A percentile compares a stretch with the other conserved stretches of the same genome.
These are phyloP conservation scores for Plagodis pulveraria DNA, from an alignment of 2,888 invertebrate genomes.

Conservation along the genomic window DNA sequence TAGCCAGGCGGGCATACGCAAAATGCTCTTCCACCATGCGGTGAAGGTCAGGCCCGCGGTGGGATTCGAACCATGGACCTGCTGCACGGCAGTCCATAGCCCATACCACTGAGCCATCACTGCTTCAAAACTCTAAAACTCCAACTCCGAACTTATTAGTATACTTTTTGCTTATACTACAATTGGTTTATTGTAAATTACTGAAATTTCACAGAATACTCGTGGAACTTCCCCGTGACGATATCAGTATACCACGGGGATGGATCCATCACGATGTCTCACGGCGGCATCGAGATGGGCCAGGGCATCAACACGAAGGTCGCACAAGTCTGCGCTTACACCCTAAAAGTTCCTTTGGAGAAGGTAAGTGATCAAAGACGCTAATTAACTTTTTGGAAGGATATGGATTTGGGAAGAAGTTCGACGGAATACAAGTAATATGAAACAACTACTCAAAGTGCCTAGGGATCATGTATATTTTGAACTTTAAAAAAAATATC, in stretches of 20 bases:
- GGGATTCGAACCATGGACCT: too few relatives aligned
- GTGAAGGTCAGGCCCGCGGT: too few relatives aligned
- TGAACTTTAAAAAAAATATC: too few relatives aligned
- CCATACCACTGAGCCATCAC: too few relatives aligned
- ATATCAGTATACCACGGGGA: constrained; percentile 88
- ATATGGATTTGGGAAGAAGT: neutral
- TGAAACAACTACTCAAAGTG: neutral
- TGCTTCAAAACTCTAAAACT: too few relatives aligned
- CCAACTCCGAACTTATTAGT: too few relatives aligned
- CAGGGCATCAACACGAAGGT: constrained; percentile 90
- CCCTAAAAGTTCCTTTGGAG: constrained; percentile 87
- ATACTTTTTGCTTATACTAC: neutral
- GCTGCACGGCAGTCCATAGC: too few relatives aligned
- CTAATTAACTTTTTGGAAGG: neutral
- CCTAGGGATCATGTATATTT: too few relatives aligned
- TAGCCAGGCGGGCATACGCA: too few relatives aligned
- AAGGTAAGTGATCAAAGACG: constrained; percentile 44
- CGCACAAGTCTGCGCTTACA: constrained; percentile 89
- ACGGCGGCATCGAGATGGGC: constrained; percentile 90
- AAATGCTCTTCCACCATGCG: too few relatives aligned
- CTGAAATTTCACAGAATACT: constrained; percentile 46
- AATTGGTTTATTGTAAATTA: neutral
- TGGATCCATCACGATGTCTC: constrained; percentile 87
- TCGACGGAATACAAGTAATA: neutral
- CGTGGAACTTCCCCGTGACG: constrained; percentile 82